Evolutionary conservation across 1,140 invertebrate species (phyloP).

Genomic region (Drosophila grimshawi): DNA sequence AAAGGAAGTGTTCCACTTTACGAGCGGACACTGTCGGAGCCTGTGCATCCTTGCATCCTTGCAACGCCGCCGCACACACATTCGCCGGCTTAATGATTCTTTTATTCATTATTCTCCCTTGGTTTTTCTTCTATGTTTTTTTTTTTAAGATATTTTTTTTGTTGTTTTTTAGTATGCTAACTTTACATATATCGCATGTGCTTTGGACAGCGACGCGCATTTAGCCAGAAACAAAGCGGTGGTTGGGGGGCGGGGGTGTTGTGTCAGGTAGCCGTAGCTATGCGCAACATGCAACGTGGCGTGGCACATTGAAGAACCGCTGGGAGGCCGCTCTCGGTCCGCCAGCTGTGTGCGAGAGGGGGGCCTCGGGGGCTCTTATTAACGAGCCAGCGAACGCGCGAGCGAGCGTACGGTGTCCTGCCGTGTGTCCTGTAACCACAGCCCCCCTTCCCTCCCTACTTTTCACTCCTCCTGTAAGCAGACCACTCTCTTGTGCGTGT

Average conservation of each 20-base stretch:
- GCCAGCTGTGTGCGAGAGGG: conserved; percentile 9
- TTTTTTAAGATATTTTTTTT: conserved; percentile 9
- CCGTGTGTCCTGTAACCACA: conserved; percentile 42
- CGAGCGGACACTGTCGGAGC: not conserved
- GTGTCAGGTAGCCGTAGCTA: conserved; percentile 14
- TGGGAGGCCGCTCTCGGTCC: conserved; percentile 4
- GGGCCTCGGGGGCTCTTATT: conserved; percentile 72
- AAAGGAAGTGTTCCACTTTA: not conserved
- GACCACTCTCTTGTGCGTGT: conserved; percentile 22
- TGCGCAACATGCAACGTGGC: not conserved
- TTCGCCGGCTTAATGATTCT: conserved; percentile 78
- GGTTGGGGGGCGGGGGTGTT: not conserved
- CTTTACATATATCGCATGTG: conserved; percentile 50
- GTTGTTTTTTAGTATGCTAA: conserved; percentile 11
- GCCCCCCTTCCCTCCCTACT: too few relatives aligned
- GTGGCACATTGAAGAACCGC: not conserved
- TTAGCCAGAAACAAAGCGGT: conserved; percentile 54
- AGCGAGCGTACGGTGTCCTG: conserved; percentile 65
- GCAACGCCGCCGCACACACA: conserved; percentile 47
- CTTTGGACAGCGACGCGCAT: conserved; percentile 73
- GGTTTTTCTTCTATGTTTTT: conserved; percentile 5
- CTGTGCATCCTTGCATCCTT: conserved; percentile 26
- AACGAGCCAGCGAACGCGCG: conserved; percentile 76
- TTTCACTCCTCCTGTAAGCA: not conserved
- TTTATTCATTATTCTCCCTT: conserved; percentile 77